A percentile compares a stretch with the other conserved stretches of the same genome.
Evolutionary conservation across 2,797 vertebrate species (phyloP).

Genomic region (Sebastes kiyomatsui): DNA sequence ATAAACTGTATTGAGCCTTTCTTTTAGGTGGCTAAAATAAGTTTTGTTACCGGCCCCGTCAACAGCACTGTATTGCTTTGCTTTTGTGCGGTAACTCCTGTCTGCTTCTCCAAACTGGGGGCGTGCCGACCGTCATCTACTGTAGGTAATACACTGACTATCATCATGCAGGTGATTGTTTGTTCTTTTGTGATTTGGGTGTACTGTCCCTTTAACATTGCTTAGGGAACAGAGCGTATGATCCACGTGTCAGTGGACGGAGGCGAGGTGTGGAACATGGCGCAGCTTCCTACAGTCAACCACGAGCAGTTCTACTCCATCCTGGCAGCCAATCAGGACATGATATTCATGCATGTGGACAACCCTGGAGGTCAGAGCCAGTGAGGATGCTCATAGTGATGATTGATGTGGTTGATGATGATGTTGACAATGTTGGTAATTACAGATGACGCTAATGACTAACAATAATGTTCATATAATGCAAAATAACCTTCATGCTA

Average conservation of each 20-base stretch:
- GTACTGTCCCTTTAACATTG: not conserved
- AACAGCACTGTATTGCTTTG: too few relatives aligned
- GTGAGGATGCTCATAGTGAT: not conserved
- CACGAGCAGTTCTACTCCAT: conserved; percentile 97
- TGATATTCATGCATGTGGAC: conserved; percentile 97
- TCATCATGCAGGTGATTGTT: not conserved
- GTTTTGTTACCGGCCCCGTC: too few relatives aligned
- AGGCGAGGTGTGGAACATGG: conserved; percentile 92
- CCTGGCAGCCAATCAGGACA: conserved; percentile 89
- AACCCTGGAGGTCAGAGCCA: conserved; percentile 88
- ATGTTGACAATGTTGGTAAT: not conserved
- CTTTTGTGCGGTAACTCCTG: too few relatives aligned
- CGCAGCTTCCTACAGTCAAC: conserved; percentile 92
- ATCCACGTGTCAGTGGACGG: conserved; percentile 92
- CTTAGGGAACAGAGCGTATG: conserved; percentile 83
- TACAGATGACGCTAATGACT: not conserved
- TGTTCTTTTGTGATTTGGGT: not conserved
- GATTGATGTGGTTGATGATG: not conserved
- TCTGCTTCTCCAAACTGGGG: too few relatives aligned
- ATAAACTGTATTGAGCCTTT: too few relatives aligned
- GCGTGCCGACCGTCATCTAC: too few relatives aligned
- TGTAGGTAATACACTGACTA: not conserved
- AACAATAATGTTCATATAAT: not conserved
- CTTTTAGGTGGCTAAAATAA: too few relatives aligned
- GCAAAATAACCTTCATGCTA: not conserved